phyloP scores from a whole-genome alignment of 2,888 invertebrate species.

The Caenorhabditis plicata region DNA sequence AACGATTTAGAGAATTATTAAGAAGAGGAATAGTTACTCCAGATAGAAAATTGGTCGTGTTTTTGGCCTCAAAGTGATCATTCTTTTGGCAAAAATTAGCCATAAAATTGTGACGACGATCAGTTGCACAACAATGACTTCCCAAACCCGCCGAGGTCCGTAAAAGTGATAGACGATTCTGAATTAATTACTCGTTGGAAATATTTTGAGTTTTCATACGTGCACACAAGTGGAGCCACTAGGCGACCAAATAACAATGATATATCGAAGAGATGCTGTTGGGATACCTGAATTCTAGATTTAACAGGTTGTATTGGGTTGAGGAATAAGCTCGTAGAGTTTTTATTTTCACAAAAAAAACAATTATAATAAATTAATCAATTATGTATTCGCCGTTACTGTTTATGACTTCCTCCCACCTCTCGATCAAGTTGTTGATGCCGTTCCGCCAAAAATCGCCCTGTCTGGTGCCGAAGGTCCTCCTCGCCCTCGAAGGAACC shows the following conservation, averaged over 20 bases:
- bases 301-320: too few species aligned
- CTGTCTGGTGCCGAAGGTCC: too few species aligned
- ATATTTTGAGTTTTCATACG: constrained; percentile 8
- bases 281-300: constrained; percentile 6
- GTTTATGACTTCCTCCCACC: too few species aligned
- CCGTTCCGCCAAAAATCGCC: too few species aligned
- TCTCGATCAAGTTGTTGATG: too few species aligned
- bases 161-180: constrained; percentile 24
- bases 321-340: too few species aligned
- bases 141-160: constrained; percentile 24
- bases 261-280: constrained; percentile 23
- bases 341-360: too few species aligned
- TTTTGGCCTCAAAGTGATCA: constrained; percentile 24
- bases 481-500: too few species aligned
- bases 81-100: constrained; percentile 20
- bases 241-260: constrained; percentile 20
- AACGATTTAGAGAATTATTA: not conserved
- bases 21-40: too few species aligned
- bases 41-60: constrained; percentile 30
- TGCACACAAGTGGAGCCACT: constrained; percentile 21
- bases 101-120: constrained; percentile 18
- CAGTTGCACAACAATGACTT: constrained; percentile 14
- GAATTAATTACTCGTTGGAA: not conserved
- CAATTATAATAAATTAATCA: too few species aligned
- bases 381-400: too few species aligned